phyloP scores from a whole-genome alignment of 2,888 invertebrate species.

The Athetis lepigone region DNA sequence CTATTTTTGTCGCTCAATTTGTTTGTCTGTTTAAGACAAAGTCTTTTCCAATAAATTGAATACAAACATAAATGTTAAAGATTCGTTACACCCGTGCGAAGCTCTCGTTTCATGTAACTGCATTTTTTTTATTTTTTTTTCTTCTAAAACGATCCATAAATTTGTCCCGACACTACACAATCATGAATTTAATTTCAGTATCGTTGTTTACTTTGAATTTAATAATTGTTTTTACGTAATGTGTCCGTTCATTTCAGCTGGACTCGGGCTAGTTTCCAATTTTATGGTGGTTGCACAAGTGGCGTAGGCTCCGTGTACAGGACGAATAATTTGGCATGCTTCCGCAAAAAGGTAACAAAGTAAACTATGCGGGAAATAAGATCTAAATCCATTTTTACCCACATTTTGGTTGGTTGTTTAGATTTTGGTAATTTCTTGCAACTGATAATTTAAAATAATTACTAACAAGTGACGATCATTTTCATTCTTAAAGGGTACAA shows the following conservation, averaged over 20 bases:
- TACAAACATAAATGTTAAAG: no score
- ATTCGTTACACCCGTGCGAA: no score
- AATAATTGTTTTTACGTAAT: constrained; percentile 75
- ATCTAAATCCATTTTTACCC: constrained; percentile 30
- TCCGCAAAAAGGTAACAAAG: constrained; percentile 48
- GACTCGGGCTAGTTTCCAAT: constrained; percentile 83
- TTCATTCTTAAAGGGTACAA: no score
- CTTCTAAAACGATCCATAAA: no score
- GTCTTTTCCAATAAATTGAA: no score
- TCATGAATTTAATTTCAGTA: constrained; percentile 27
- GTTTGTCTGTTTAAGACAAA: no score
- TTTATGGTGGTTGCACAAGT: constrained; percentile 88
- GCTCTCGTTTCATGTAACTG: no score
- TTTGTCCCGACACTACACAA: not conserved
- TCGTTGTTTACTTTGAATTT: constrained; percentile 53
- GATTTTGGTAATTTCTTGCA: not conserved
- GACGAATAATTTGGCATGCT: constrained; percentile 64
- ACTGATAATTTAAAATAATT: not conserved
- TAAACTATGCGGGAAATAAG: constrained; percentile 46
- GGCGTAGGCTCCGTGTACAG: constrained; percentile 56
- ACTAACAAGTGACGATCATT: no score
- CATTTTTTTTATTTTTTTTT: no score
- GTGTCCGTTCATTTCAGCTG: constrained; percentile 76
- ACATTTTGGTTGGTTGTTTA: not conserved
- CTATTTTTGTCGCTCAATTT: no score